Evolutionary conservation across 2,113 vertebrate genomes (phyloP).

Genomic region (Salvelinus namaycush): DNA sequence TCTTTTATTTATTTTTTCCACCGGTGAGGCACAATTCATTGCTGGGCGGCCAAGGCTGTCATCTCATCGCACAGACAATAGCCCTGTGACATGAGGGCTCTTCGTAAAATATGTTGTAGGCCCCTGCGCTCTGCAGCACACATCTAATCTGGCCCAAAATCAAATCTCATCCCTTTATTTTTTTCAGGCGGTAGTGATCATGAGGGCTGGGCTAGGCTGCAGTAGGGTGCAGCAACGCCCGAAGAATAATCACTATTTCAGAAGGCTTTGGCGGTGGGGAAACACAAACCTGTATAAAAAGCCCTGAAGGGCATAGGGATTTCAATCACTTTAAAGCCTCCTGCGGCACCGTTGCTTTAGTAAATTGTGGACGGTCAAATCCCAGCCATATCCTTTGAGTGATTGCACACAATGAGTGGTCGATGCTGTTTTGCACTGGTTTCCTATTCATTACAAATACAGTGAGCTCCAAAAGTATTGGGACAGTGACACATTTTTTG

Average conservation of each 20-base stretch:
- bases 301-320: slow-evolving; percentile 37
- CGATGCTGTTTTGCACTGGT: slow-evolving; percentile 55
- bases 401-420: slow-evolving; percentile 58
- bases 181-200: slow-evolving; percentile 42
- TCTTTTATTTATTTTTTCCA: slow-evolving; percentile 66
- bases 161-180: slow-evolving; percentile 61
- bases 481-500: no score
- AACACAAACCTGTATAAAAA: slow-evolving; percentile 18
- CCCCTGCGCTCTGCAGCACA: slow-evolving; percentile 38
- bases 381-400: slow-evolving; percentile 63
- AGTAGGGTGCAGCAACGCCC: slow-evolving; percentile 1
- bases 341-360: slow-evolving; percentile 43
- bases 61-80: slow-evolving; percentile 62
- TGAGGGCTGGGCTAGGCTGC: no score
- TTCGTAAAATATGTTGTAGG: slow-evolving; percentile 70
- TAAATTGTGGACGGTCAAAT: slow-evolving; percentile 62
- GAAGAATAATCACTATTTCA: slow-evolving; percentile 58
- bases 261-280: neutral
- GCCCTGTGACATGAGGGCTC: slow-evolving; percentile 58
- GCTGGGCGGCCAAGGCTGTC: slow-evolving; percentile 49
- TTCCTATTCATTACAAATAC: slow-evolving; percentile 26
- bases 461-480: no score
- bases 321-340: slow-evolving; percentile 65
- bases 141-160: slow-evolving; percentile 65
- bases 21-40: slow-evolving; percentile 63